Evolutionary conservation across 2,113 vertebrate species (phyloP).

Genomic region (Rhinolophus ferrumequinum): DNA sequence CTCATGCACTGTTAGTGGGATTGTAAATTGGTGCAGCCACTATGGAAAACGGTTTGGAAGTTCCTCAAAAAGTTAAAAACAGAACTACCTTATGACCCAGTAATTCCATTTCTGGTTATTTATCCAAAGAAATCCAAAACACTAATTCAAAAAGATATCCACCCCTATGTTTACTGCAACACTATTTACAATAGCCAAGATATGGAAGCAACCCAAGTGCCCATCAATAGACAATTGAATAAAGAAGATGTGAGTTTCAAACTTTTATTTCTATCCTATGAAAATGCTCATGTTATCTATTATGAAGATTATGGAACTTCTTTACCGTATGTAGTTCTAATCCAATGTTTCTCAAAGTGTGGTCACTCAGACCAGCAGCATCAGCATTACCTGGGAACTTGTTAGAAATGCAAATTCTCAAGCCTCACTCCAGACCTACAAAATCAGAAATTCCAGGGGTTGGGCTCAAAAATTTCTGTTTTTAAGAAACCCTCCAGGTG

Average conservation of each 20-base stretch:
- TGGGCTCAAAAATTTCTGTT: background rate
- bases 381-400: background rate
- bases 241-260: background rate
- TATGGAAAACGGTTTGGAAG: no score
- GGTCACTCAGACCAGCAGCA: background rate
- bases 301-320: background rate
- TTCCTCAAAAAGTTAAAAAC: no score
- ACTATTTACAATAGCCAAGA: no score
- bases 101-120: no score
- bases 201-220: no score
- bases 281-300: background rate
- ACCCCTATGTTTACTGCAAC: no score
- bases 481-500: background rate
- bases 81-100: no score
- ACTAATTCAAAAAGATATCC: no score
- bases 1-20: no score
- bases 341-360: constrained; percentile 6
- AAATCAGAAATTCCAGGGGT: background rate
- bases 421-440: background rate
- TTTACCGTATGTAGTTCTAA: background rate
- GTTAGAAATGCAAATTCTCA: background rate
- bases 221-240: no score
- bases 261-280: background rate
- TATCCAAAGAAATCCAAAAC: no score
- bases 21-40: no score